A percentile compares a stretch with the other conserved stretches of the same genome.
Evolutionary conservation across 2,888 invertebrate species (phyloP).

Genomic region (Drosophila affinis): DNA sequence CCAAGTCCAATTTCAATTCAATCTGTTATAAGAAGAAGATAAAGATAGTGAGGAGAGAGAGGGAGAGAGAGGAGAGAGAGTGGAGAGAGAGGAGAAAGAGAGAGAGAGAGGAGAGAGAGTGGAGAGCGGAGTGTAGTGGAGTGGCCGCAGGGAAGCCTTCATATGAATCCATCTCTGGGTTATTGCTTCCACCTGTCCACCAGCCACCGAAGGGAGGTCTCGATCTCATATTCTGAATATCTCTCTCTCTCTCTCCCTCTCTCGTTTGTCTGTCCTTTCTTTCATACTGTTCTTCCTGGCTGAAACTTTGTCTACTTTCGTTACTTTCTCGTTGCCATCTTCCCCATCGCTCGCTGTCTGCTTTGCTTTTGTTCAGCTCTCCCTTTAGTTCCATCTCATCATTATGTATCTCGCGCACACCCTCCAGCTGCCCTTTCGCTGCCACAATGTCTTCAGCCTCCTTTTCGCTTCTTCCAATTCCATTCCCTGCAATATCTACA

Average conservation of each 20-base stretch:
- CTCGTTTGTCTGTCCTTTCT: no score
- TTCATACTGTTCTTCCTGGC: no score
- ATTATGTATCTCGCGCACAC: background rate
- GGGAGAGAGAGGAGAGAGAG: background rate
- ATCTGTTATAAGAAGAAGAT: slow-evolving; percentile 23
- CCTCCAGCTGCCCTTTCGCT: background rate
- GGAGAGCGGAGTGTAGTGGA: no score
- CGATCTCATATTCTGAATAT: no score
- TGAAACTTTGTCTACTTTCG: background rate
- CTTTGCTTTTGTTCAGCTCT: background rate
- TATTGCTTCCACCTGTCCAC: no score
- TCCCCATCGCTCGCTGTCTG: no score
- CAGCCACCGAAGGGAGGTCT: no score
- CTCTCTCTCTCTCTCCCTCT: no score
- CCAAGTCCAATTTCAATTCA: slow-evolving; percentile 38
- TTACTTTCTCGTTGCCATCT: no score
- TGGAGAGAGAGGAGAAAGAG: no score
- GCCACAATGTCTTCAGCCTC: background rate
- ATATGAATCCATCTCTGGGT: no score
- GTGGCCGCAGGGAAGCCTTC: background rate
- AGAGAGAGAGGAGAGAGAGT: no score
- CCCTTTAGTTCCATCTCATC: background rate
- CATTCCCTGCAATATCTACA: background rate
- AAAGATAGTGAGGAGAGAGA: background rate
- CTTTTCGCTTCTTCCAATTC: background rate